These are phyloP conservation scores for Symphodus melops DNA, from an alignment of 2,113 vertebrate genomes.

Conservation along the genomic window DNA sequence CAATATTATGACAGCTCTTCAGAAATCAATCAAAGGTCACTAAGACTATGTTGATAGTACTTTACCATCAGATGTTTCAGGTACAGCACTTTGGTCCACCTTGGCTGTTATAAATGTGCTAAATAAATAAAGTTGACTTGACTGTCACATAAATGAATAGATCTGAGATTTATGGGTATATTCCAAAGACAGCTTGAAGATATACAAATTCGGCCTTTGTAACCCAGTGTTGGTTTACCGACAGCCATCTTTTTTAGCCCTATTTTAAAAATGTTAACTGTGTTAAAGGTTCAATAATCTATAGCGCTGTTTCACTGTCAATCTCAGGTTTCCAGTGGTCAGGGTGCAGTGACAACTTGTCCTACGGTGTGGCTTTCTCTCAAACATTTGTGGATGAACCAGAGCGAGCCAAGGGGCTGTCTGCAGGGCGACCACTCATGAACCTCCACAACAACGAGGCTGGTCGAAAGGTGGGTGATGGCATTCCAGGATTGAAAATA, in stretches of 20 bases:
- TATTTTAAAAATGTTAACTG: too few relatives aligned
- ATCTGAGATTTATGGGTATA: not conserved
- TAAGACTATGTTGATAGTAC: too few relatives aligned
- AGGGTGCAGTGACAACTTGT: conserved; percentile 86
- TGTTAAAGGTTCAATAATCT: not conserved
- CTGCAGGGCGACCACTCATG: conserved; percentile 80
- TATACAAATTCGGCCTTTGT: not conserved
- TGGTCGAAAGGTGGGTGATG: conserved; percentile 79
- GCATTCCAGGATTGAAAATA: not conserved
- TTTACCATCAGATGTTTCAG: too few relatives aligned
- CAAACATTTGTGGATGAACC: conserved; percentile 85
- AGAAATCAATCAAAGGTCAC: too few relatives aligned
- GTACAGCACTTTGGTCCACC: too few relatives aligned
- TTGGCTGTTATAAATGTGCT: too few relatives aligned
- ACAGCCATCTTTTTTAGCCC: not conserved
- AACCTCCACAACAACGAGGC: conserved; percentile 85
- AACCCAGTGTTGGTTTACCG: too few relatives aligned
- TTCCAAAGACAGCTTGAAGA: too few relatives aligned
- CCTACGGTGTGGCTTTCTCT: conserved; percentile 83
- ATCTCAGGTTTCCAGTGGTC: conserved; percentile 85
- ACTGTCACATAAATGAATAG: not conserved
- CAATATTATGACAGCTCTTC: too few relatives aligned
- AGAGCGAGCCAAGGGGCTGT: conserved; percentile 77
- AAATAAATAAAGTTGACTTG: too few relatives aligned
- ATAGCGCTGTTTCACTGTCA: not conserved